Evolutionary conservation across 2,113 vertebrate genomes (phyloP).

Genomic region (Pachycephala philippinensis): DNA sequence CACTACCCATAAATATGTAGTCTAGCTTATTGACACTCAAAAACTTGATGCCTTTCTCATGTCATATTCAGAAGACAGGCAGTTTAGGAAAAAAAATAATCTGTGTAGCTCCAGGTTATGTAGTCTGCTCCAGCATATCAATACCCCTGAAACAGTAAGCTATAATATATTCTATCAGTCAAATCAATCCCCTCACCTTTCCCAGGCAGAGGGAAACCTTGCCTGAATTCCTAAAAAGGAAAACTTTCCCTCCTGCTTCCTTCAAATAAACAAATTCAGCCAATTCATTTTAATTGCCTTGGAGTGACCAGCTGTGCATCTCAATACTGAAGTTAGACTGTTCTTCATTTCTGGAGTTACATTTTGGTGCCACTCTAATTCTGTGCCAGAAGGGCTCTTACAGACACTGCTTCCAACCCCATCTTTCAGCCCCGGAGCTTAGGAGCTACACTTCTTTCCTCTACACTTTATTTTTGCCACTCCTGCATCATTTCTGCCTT

Average conservation of each 20-base stretch:
- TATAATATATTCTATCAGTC: slow-evolving; percentile 6
- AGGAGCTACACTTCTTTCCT: background rate
- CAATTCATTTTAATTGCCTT: slow-evolving; percentile 36
- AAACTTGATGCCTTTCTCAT: background rate
- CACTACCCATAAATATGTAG: background rate
- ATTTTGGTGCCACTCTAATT: background rate
- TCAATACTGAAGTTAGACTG: background rate
- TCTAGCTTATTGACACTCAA: background rate
- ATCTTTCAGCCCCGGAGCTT: background rate
- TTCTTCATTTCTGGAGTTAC: background rate
- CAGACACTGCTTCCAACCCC: background rate
- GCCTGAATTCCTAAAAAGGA: slow-evolving; percentile 22
- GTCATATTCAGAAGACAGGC: background rate
- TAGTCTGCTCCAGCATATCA: background rate
- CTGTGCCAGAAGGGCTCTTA: background rate
- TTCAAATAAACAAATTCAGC: background rate
- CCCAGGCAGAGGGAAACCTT: background rate
- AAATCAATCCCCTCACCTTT: background rate
- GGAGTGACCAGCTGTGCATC: background rate
- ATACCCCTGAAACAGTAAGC: background rate
- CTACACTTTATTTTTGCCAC: background rate
- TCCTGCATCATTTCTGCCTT: background rate
- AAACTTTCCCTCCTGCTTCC: background rate
- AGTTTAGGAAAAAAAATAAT: background rate
- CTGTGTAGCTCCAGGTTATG: background rate